Evolutionary conservation across 64 coral and sea anemone genomes (phyloP).

Genomic region (Cladopsammia gracilis): DNA sequence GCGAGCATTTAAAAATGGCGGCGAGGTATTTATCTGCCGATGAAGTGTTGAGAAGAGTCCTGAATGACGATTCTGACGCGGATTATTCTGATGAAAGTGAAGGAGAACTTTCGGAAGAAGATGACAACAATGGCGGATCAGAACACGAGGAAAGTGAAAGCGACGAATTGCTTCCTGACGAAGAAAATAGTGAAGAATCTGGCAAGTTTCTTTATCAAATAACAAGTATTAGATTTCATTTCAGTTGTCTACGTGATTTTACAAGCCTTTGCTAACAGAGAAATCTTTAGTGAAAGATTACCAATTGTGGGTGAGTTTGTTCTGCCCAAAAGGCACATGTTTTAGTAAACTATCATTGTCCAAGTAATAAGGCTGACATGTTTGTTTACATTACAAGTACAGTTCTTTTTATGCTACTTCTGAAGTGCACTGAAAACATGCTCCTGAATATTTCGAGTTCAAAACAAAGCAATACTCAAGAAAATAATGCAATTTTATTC

Average conservation of each 20-base stretch:
- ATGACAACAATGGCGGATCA: slow-evolving; percentile 31
- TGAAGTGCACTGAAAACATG: slow-evolving; percentile 70
- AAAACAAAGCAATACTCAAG: slow-evolving; percentile 60
- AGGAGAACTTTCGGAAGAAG: slow-evolving; percentile 49
- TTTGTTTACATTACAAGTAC: slow-evolving; percentile 71
- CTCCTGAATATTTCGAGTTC: slow-evolving; percentile 69
- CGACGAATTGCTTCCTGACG: slow-evolving; percentile 35
- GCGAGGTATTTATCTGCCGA: slow-evolving; percentile 43
- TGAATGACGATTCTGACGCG: slow-evolving; percentile 49
- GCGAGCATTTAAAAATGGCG: slow-evolving; percentile 61
- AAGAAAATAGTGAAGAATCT: slow-evolving; percentile 50
- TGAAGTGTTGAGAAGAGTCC: slow-evolving; percentile 63
- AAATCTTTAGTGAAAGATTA: slow-evolving; percentile 21
- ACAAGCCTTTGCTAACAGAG: slow-evolving; percentile 18
- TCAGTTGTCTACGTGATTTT: slow-evolving; percentile 33
- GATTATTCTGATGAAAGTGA: slow-evolving; percentile 73
- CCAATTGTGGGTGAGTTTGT: slow-evolving; percentile 31
- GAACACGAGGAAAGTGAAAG: slow-evolving; percentile 44
- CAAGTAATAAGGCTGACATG: slow-evolving; percentile 34
- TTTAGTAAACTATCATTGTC: slow-evolving; percentile 45
- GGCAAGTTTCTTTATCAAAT: slow-evolving; percentile 46
- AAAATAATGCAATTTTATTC: slow-evolving; percentile 56
- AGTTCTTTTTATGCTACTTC: slow-evolving; percentile 68
- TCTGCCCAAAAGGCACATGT: slow-evolving; percentile 32
- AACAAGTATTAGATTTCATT: slow-evolving; percentile 46